Evolutionary conservation across 2,113 vertebrate genomes (phyloP).

Genomic region (Andinoacara biseriatus): DNA sequence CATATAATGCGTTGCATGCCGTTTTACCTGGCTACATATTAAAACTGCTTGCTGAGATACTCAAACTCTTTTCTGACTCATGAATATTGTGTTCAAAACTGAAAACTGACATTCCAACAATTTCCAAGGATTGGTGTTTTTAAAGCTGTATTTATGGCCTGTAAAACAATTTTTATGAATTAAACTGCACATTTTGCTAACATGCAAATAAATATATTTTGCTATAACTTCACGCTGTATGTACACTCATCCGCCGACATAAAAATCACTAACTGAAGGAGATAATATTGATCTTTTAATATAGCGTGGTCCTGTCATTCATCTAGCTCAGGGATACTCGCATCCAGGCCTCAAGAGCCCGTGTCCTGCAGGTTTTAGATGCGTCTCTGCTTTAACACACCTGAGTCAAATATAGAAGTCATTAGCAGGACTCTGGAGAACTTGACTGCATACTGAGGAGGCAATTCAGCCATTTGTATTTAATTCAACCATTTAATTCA

Average conservation of each 20-base stretch:
- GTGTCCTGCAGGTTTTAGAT: too few species aligned
- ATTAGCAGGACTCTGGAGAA: too few species aligned
- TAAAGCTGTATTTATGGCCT: not conserved
- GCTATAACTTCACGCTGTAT: not conserved
- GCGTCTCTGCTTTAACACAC: too few species aligned
- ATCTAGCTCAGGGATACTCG: not conserved
- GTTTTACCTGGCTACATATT: not conserved
- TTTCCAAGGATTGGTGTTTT: not conserved
- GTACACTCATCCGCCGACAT: not conserved
- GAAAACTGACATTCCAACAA: rapidly evolving
- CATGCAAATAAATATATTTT: not conserved
- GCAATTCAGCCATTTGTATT: too few species aligned
- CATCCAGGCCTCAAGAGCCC: too few species aligned
- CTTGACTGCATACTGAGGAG: too few species aligned
- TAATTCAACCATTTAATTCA: too few species aligned
- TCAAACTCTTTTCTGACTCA: not conserved
- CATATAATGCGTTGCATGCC: rapidly evolving
- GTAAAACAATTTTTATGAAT: not conserved
- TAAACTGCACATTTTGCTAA: too few species aligned
- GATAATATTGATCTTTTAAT: not conserved
- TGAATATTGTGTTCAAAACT: not conserved
- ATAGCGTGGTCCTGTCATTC: not conserved
- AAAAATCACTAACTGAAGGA: rapidly evolving
- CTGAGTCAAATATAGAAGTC: too few species aligned
- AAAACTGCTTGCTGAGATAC: not conserved